Conservation (phyloP, 2,113 vertebrate genomes). For the Brachionichthys hirsutus region DNA sequence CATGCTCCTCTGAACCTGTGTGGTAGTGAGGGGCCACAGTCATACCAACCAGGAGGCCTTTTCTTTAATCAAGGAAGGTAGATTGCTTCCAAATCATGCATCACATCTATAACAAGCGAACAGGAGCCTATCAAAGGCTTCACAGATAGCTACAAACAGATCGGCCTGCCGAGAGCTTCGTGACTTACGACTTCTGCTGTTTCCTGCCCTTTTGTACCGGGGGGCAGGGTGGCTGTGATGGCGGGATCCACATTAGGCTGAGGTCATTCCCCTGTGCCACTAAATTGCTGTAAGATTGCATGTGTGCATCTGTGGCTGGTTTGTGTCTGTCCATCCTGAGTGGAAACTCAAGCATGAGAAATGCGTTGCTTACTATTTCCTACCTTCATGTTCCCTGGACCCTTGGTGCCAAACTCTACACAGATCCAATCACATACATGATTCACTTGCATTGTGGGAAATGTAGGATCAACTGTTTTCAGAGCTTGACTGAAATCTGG, state of each 20-base stretch:
- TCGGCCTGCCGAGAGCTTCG: conserved; percentile 53
- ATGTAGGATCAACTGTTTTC: neutral
- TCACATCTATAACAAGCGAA: conserved; percentile 73
- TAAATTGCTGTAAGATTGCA: conserved; percentile 60
- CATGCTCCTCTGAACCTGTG: conserved; percentile 57
- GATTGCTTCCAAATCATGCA: conserved; percentile 72
- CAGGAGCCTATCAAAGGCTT: conserved; percentile 66
- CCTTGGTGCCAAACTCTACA: conserved; percentile 2
- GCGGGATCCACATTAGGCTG: conserved; percentile 51
- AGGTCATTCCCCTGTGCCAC: conserved; percentile 58
- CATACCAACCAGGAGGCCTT: conserved; percentile 38
- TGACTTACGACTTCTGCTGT: conserved; percentile 73
- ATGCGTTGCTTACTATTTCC: conserved; percentile 33
- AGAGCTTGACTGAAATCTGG: too few relatives aligned
- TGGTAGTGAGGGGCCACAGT: conserved; percentile 54
- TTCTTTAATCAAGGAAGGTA: conserved; percentile 78
- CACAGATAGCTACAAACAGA: conserved; percentile 71
- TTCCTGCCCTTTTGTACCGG: conserved; percentile 61
- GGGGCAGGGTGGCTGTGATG: conserved; percentile 19
- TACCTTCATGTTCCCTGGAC: conserved; percentile 27
- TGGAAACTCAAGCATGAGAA: conserved; percentile 50
- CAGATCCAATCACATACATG: neutral
- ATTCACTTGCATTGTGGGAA: neutral
- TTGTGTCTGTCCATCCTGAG: conserved; percentile 43
- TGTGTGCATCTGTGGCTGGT: conserved; percentile 63